phyloP scores from a whole-genome alignment of 2,888 invertebrate species.

The Anaspis maculata region DNA sequence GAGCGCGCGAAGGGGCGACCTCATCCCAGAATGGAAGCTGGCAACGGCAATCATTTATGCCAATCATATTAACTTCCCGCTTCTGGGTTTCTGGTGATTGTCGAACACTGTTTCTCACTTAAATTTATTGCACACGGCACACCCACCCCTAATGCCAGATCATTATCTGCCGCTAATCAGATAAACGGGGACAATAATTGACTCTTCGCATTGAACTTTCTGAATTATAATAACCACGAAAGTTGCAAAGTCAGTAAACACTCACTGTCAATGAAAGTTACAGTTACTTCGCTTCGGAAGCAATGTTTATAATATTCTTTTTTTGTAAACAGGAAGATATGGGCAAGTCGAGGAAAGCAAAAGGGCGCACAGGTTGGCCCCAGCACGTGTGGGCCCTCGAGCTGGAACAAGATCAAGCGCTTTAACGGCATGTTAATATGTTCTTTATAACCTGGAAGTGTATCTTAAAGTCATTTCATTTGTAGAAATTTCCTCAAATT shows the following conservation, averaged over 20 bases:
- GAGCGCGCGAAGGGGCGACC: not conserved
- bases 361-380: conserved; percentile 94
- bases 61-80: conserved; percentile 14
- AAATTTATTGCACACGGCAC: not conserved
- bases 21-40: not conserved
- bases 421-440: conserved; percentile 29
- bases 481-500: conserved; percentile 38
- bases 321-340: conserved; percentile 38
- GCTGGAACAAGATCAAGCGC: conserved; percentile 59
- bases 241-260: too few relatives aligned
- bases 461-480: conserved; percentile 34
- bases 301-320: conserved; percentile 15
- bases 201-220: too few relatives aligned
- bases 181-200: too few relatives aligned
- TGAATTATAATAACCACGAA: too few relatives aligned
- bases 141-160: too few relatives aligned
- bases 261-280: too few relatives aligned
- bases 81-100: conserved; percentile 22
- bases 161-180: conserved; percentile 21
- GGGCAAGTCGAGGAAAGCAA: conserved; percentile 46
- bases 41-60: conserved; percentile 19
- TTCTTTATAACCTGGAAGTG: conserved; percentile 32
- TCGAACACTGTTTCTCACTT: conserved; percentile 14
- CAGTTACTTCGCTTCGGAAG: conserved; percentile 4
- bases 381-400: conserved; percentile 94